Conservation (phyloP, 92 coral and sea anemone genomes). For the Scolanthus callimorphus region DNA sequence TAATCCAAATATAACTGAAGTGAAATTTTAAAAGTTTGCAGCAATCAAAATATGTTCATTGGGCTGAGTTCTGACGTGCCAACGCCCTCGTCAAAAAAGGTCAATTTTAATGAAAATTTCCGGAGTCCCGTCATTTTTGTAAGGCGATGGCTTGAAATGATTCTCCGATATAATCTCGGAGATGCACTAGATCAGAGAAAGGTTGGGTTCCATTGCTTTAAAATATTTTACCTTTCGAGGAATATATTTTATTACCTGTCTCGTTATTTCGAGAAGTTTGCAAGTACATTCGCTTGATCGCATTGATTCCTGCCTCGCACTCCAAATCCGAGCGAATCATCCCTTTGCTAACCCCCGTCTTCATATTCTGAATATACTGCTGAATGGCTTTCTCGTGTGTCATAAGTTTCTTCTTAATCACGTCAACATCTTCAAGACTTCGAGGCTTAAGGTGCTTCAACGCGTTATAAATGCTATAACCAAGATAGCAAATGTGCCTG, state of each 20-base stretch:
- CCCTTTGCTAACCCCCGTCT: slow-evolving; percentile 71
- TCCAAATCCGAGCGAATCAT: slow-evolving; percentile 74
- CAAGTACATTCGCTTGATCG: slow-evolving; percentile 58
- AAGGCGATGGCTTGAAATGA: too few relatives aligned
- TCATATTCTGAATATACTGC: slow-evolving; percentile 79
- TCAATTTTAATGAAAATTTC: too few relatives aligned
- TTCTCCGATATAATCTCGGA: too few relatives aligned
- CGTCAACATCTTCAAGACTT: slow-evolving; percentile 36
- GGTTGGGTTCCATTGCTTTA: too few relatives aligned
- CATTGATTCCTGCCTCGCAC: slow-evolving; percentile 77
- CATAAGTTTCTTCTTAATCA: slow-evolving; percentile 34
- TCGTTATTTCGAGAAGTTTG: slow-evolving; percentile 55
- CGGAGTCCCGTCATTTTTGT: too few relatives aligned
- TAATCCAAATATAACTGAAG: too few relatives aligned
- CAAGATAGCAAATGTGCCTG: slow-evolving; percentile 63
- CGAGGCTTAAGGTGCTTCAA: slow-evolving; percentile 44
- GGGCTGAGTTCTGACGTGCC: too few relatives aligned
- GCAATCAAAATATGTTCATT: too few relatives aligned
- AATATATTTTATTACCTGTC: slow-evolving; percentile 64
- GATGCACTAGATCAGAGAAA: too few relatives aligned
- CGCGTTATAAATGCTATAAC: slow-evolving; percentile 31
- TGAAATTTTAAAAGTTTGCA: too few relatives aligned
- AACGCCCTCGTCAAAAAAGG: too few relatives aligned
- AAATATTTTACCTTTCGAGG: too few relatives aligned
- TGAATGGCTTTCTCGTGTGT: slow-evolving; percentile 55